These are phyloP conservation scores for Dioctria linearis DNA, from an alignment of 2,888 invertebrate genomes.

Conservation along the genomic window DNA sequence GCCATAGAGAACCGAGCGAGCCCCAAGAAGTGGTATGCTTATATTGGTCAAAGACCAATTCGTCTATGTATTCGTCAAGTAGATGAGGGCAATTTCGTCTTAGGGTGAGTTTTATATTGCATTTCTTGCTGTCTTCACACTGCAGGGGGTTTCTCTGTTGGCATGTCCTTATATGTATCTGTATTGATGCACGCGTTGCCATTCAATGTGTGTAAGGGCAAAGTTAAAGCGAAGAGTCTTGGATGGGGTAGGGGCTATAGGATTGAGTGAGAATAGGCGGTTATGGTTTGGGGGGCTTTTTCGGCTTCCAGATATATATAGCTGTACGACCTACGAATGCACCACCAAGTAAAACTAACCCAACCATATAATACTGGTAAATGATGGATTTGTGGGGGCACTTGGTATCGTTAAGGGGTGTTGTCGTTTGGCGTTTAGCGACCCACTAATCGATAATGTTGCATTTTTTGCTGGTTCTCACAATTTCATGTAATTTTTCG, in stretches of 20 bases:
- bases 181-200: conserved; percentile 56
- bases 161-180: conserved; percentile 1
- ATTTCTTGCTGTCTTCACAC: conserved; percentile 39
- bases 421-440: conserved; percentile 52
- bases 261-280: conserved; percentile 45
- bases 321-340: conserved; percentile 6
- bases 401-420: conserved; percentile 49
- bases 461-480: conserved; percentile 58
- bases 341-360: conserved; percentile 52
- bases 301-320: conserved; percentile 31
- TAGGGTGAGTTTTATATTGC: conserved; percentile 49
- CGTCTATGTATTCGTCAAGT: conserved; percentile 36
- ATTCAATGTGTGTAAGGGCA: conserved; percentile 33
- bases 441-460: conserved; percentile 61
- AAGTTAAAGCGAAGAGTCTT: conserved; percentile 27
- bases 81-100: conserved; percentile 55
- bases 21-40: conserved; percentile 16
- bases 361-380: conserved; percentile 51
- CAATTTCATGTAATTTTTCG: conserved; percentile 34
- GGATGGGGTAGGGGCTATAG: neutral
- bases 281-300: conserved; percentile 48
- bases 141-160: conserved; percentile 4
- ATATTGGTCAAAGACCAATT: conserved; percentile 47
- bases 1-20: conserved; percentile 5
- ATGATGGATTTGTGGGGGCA: conserved; percentile 54